phyloP scores from a whole-genome alignment of 2,113 vertebrate species.

The Apteryx owenii region DNA sequence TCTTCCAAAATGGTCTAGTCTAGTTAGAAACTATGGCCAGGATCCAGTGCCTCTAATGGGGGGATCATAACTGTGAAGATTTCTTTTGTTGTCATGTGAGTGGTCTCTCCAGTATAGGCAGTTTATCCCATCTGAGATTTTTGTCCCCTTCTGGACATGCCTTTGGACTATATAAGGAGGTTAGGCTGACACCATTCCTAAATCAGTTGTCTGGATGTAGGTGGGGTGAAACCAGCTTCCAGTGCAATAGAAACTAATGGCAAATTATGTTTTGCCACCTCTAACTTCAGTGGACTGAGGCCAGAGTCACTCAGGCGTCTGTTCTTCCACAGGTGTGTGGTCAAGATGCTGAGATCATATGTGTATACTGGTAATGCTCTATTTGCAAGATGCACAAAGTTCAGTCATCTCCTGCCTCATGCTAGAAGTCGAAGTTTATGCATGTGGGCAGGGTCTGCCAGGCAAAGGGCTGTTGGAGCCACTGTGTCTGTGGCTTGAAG shows the following conservation, averaged over 20 bases:
- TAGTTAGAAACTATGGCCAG: background rate
- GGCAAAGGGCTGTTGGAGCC: background rate
- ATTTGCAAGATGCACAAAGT: background rate
- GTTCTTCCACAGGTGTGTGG: background rate
- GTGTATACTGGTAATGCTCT: background rate
- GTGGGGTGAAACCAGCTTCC: background rate
- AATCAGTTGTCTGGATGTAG: background rate
- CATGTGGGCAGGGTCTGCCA: background rate
- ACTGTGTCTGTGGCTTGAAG: background rate
- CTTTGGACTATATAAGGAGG: background rate
- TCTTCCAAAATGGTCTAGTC: background rate
- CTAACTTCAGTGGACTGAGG: background rate
- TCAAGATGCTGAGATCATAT: background rate
- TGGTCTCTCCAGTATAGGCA: background rate
- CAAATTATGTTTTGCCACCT: background rate
- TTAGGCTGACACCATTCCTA: background rate
- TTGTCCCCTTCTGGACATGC: background rate
- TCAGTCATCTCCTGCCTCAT: background rate
- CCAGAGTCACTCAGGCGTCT: background rate
- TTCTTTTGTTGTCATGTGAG: background rate
- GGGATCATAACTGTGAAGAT: background rate
- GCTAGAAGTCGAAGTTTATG: background rate
- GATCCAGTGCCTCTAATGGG: background rate
- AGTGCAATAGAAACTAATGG: background rate
- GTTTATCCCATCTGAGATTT: conserved; percentile 23